Percentiles rank a stretch among this genome's conserved stretches.
phyloP scores from a whole-genome alignment of 2,113 vertebrate genomes.

The Phoenicopterus ruber region DNA sequence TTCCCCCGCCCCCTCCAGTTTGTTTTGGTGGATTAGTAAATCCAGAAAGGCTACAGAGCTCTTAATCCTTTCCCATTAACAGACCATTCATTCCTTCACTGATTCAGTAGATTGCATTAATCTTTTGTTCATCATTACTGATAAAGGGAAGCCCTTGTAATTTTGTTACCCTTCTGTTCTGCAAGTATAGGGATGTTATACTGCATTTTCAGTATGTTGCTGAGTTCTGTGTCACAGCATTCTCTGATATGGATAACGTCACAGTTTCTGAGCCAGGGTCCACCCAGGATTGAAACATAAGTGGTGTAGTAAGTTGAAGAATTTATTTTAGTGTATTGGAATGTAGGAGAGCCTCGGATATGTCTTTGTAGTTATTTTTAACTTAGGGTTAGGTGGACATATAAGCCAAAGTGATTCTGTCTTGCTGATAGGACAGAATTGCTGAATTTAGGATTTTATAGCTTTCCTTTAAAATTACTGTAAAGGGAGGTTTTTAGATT shows the following conservation, averaged over 20 bases:
- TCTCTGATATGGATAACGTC: not conserved
- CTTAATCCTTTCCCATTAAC: conserved; percentile 3
- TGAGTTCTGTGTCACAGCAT: not conserved
- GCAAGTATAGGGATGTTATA: not conserved
- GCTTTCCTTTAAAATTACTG: not conserved
- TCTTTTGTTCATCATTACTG: not conserved
- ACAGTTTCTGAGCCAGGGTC: not conserved
- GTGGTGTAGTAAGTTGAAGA: not conserved
- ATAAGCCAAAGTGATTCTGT: not conserved
- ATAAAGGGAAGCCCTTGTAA: not conserved
- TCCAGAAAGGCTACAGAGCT: not conserved
- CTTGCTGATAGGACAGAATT: not conserved
- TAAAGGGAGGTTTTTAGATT: not conserved
- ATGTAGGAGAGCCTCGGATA: not conserved
- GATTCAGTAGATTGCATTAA: conserved; percentile 5
- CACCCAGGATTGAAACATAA: not conserved
- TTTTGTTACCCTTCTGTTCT: conserved; percentile 1
- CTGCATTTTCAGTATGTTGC: not conserved
- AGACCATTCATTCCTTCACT: not conserved
- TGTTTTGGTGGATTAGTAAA: conserved; percentile 14
- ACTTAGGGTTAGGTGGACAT: not conserved
- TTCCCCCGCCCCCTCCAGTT: not conserved
- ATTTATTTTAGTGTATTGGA: not conserved
- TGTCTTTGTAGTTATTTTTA: not conserved
- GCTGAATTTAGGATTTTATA: not conserved